Evolutionary conservation across 2,113 vertebrate genomes (phyloP).

Genomic region (Ptychochromis oligacanthus): DNA sequence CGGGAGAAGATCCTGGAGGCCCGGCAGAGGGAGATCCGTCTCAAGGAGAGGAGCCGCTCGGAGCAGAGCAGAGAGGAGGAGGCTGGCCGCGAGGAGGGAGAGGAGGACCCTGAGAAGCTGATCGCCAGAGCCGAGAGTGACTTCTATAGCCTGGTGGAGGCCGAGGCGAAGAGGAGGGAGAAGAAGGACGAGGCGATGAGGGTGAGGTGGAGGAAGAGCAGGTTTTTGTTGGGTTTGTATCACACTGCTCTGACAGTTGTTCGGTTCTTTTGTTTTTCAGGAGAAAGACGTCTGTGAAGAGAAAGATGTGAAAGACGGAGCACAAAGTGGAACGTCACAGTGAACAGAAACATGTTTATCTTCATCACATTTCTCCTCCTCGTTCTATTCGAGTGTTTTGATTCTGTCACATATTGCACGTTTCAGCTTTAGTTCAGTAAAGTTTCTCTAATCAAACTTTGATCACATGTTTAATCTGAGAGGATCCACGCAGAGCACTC

Average conservation of each 20-base stretch:
- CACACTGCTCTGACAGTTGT: neutral
- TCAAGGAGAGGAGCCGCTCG: constrained; percentile 71
- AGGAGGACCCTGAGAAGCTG: constrained; percentile 43
- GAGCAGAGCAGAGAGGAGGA: constrained; percentile 68
- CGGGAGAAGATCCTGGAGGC: constrained; percentile 72
- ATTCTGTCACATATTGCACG: neutral
- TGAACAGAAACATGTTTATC: neutral
- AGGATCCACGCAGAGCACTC: neutral
- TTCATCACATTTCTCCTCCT: neutral
- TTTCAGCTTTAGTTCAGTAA: neutral
- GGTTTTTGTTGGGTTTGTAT: neutral
- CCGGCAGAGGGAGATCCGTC: constrained; percentile 66
- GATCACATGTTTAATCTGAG: neutral
- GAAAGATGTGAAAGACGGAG: neutral
- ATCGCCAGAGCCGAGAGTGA: constrained; percentile 45
- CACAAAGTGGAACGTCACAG: neutral
- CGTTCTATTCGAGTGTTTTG: neutral
- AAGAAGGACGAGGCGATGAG: neutral
- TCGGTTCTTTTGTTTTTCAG: constrained; percentile 20
- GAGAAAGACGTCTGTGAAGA: constrained; percentile 49
- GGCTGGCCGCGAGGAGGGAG: constrained; percentile 18
- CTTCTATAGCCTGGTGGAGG: constrained; percentile 60
- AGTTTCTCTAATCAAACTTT: neutral
- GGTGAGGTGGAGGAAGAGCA: neutral
- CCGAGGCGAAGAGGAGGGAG: constrained; percentile 41